Percentiles rank a stretch among this genome's conserved stretches.
These are phyloP conservation scores for Bergia sp. DNA, from an alignment of 92 coral and sea anemone genomes.

Conservation along the genomic window DNA sequence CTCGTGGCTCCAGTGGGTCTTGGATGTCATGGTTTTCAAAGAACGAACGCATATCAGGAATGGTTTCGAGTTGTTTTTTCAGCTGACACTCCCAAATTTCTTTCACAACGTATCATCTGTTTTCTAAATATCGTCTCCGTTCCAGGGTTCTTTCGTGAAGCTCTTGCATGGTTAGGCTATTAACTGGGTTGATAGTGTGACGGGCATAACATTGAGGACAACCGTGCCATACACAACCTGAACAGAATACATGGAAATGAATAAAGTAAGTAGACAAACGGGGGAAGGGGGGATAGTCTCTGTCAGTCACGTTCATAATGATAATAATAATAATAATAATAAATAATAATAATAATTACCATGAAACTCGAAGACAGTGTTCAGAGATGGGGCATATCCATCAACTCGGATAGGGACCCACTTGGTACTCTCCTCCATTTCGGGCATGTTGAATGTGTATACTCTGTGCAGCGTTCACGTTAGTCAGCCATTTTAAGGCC, in stretches of 20 bases:
- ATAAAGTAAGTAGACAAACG: too few relatives aligned
- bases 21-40: neutral
- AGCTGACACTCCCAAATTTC: neutral
- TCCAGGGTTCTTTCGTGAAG: constrained; percentile 9
- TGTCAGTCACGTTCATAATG: neutral
- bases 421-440: too few relatives aligned
- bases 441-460: constrained; percentile 37
- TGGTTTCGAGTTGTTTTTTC: neutral
- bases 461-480: neutral
- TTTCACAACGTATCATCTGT: constrained; percentile 30
- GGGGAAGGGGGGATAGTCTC: too few relatives aligned
- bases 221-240: constrained; percentile 46
- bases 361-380: constrained; percentile 43
- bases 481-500: constrained; percentile 51
- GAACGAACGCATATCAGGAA: constrained; percentile 34
- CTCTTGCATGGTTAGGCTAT: constrained; percentile 44
- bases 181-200: constrained; percentile 26
- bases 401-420: constrained; percentile 51
- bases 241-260: too few relatives aligned
- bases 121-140: constrained; percentile 30
- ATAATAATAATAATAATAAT: too few relatives aligned
- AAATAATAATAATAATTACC: neutral
- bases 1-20: constrained; percentile 18
- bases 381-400: constrained; percentile 35
- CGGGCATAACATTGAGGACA: constrained; percentile 42